Percentiles rank a stretch among this genome's conserved stretches.
Conservation (phyloP, 2,888 invertebrate genomes). For the Caenorhabditis becei region DNA sequence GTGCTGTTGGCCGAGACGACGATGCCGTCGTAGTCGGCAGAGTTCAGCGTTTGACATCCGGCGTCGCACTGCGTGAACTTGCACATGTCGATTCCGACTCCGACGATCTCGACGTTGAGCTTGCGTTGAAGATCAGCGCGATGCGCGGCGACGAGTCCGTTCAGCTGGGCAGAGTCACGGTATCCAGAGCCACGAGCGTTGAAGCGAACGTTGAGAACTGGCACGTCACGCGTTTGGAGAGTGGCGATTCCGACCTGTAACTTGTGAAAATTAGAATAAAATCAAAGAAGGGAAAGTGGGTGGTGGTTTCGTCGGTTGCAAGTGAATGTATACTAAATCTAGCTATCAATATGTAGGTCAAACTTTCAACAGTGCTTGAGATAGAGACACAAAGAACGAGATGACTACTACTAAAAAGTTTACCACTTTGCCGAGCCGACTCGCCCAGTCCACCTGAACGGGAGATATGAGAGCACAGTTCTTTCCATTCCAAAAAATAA, state of each 20-base stretch:
- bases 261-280: background rate
- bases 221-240: conserved; percentile 72
- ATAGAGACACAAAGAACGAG: background rate
- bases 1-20: conserved; percentile 99
- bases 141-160: conserved; percentile 90
- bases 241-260: conserved; percentile 85
- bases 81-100: conserved; percentile 90
- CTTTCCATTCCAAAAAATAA: too few relatives aligned
- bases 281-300: background rate
- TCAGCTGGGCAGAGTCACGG: conserved; percentile 93
- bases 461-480: too few relatives aligned
- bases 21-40: conserved; percentile 86
- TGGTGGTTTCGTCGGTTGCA: background rate
- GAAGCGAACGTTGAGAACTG: conserved; percentile 79
- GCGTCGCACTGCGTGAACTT: conserved; percentile 80
- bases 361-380: conserved; percentile 1
- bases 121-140: conserved; percentile 87
- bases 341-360: background rate
- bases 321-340: background rate
- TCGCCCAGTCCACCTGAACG: conserved; percentile 55
- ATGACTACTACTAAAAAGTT: conserved; percentile 1
- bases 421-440: conserved; percentile 56
- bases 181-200: conserved; percentile 72
- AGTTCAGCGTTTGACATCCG: conserved; percentile 78
- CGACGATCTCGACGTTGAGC: conserved; percentile 75